Conservation (phyloP, 2,113 vertebrate species). For the Callipepla californica region DNA sequence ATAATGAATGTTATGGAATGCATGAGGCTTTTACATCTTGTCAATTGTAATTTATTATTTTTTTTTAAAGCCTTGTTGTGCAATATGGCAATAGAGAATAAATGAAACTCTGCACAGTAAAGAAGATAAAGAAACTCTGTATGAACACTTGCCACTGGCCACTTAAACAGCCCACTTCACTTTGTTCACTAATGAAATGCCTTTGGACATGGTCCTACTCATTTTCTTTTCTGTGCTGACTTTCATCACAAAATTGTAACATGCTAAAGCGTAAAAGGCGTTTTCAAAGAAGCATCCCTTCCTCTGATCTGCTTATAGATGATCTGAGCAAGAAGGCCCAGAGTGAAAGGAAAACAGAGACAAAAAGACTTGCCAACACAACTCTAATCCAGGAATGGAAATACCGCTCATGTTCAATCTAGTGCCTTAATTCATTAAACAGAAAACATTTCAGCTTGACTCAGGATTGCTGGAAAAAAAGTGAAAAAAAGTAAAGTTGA, state of each 20-base stretch:
- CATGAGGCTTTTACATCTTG: background rate
- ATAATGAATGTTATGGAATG: background rate
- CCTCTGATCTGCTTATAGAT: background rate
- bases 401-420: too few species aligned
- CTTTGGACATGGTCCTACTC: background rate
- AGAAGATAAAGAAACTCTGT: rapidly evolving
- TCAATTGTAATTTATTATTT: background rate
- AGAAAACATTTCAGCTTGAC: background rate
- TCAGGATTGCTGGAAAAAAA: background rate
- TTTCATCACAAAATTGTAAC: rapidly evolving
- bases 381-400: background rate
- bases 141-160: background rate
- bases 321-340: background rate
- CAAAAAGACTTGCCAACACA: background rate
- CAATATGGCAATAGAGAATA: background rate
- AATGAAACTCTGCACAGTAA: background rate
- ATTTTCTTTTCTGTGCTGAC: background rate
- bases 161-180: background rate
- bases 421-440: background rate
- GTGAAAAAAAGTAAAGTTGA: background rate
- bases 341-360: background rate
- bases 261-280: background rate
- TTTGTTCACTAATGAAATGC: background rate
- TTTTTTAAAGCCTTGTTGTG: background rate
- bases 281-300: background rate